A percentile compares a stretch with the other conserved stretches of the same genome.
phyloP scores from a whole-genome alignment of 2,797 vertebrate genomes.

The Sebastes goodei region DNA sequence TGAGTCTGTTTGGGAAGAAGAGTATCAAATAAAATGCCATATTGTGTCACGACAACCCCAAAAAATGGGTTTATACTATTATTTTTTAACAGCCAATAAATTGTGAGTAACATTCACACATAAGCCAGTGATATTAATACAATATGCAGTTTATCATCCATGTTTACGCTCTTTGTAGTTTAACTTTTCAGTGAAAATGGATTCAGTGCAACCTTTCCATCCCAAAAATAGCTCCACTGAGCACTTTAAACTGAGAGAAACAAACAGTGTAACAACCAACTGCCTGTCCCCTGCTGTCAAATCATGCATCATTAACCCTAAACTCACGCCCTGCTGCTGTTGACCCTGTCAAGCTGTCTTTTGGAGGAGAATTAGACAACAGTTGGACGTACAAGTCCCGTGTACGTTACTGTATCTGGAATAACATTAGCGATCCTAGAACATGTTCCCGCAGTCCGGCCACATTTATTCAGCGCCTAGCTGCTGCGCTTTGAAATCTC shows the following conservation, averaged over 20 bases:
- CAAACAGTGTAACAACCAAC: slow-evolving; percentile 1
- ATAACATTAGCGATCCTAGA: not conserved
- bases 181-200: not conserved
- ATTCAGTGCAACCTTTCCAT: not conserved
- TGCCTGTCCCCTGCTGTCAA: slow-evolving; percentile 37
- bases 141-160: not conserved
- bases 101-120: not conserved
- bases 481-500: slow-evolving; percentile 47
- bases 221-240: slow-evolving; percentile 10
- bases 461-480: slow-evolving; percentile 25
- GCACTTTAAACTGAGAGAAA: slow-evolving; percentile 18
- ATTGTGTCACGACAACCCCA: not conserved
- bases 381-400: slow-evolving; percentile 2
- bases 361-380: slow-evolving; percentile 26
- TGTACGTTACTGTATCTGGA: not conserved
- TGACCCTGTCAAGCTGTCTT: slow-evolving; percentile 31
- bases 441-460: slow-evolving; percentile 25
- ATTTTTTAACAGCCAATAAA: not conserved
- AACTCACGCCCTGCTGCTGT: slow-evolving; percentile 33
- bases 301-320: slow-evolving; percentile 56
- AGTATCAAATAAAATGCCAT: not conserved
- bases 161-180: not conserved
- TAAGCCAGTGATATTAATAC: not conserved
- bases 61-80: not conserved
- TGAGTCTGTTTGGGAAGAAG: not conserved